Base-by-base conservation (phyloP, 2,888 invertebrate genomes). In the Hypsopygia costalis region DNA sequence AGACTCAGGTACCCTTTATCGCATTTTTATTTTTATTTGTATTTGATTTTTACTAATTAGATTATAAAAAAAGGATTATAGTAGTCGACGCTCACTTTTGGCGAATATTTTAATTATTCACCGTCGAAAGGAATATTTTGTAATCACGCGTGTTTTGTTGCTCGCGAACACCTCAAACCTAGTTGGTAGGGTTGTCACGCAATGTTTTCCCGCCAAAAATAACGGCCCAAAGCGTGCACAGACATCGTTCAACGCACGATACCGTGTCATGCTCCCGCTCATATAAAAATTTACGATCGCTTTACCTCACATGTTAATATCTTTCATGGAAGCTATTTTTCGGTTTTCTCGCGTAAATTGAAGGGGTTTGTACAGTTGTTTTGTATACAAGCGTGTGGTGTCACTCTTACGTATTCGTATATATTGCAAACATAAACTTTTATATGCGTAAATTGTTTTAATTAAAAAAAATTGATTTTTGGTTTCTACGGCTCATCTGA, bases 211-310 rank as follows among this genome's bases (percentile, higher is more conserved):
- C 62, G 67, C 63, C 59, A 60, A 69, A 69, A 70, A 68, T 68
- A 66, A 66, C 66, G 58, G 49, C 49, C 43, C 48, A 44, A 49
- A 51, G 55, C 56, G 60, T 56, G 60, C 60, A 57, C 58, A 60
- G 53, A 53, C 55, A 49, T 58, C 55, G 58, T 55, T 64, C 66
- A 25, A 25, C 25, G 25, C 25, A 71, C 68, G 67, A 58, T 69
- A 58, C 58, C 44, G 59, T 73, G 72, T 67, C 72, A 70, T 69
- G 70, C 65, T 57, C 65, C 54, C 53, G 69, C 64, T 66, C 65
- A 64, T 72, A 77, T 80, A 79, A 80, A 80, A 79, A 78, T 70
- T 80, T 79, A 80, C 71, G 77, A 76, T 58, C 64, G 45, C 46
- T 51, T 64, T 57, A 54, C 56, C 58, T 59, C 63, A 63, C 70